Evolutionary conservation across 2,113 vertebrate species (phyloP), one percentile per base, ranked within the genome.

Genomic region (Caloenas nicobarica): DNA sequence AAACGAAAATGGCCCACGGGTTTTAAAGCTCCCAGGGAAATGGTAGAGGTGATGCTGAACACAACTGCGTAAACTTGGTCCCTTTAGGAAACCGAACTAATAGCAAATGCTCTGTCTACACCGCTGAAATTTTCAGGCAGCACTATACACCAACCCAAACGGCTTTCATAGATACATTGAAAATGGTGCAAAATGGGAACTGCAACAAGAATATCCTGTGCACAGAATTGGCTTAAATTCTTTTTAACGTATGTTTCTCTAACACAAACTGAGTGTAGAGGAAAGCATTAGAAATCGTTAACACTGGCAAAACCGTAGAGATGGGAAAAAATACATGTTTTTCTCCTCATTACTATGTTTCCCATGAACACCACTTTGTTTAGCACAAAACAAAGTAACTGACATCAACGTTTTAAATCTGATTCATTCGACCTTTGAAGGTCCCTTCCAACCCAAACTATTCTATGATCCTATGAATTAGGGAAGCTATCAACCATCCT

Each of bases 271-370:
- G 29, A 3, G 38, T 12, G 24, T 44, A 64, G 16, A 74, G 50
- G 7, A 83, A 92, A 82, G 56, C 56, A 50, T 42, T n/a, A n/a
- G 23, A 60, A 74, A 21, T 10, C 64, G 38, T 22, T 58, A 87
- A 86, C 23, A 14, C 26, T 42, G 16, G 28, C 10, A 70, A 65
- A 83, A 34, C 31, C 11, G 24, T 22, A 54, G 31, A 70, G 31
- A 64, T n/a, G 8, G 29, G 11, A 8, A n/a, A 81, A 81, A 86
- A 46, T 1, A 16, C 7, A 44, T 0, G 0, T 8, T 54, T 50
- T 71, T 65, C n/a, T 61, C 24, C 38, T 46, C 53, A 33, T 24
- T 40, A 8, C 36, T 24, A 10, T 34, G 22, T 16, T 72, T 72
- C 72, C n/a, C 62, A 22, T 38, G 34, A 90, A 60, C 16, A 60